Conservation (phyloP, 2,888 invertebrate species). For the Hirtodrosophila histrioides region DNA sequence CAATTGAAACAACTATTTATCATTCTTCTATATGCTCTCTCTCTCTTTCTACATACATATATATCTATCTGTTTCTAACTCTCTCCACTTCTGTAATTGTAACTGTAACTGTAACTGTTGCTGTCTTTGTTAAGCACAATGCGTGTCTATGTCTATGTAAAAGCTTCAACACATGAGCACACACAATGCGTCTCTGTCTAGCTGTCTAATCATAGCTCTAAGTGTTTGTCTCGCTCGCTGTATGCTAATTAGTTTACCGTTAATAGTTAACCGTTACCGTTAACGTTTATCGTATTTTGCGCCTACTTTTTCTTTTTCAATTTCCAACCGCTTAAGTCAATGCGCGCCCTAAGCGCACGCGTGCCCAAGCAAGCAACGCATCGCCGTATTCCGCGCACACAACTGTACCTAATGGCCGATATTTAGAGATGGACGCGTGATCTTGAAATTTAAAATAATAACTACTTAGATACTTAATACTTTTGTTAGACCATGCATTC, state of each 20-base stretch:
- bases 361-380: constrained; percentile 52
- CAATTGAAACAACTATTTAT: constrained; percentile 14
- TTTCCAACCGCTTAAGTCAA: constrained; percentile 72
- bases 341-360: constrained; percentile 57
- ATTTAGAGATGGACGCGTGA: constrained; percentile 20
- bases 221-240: constrained; percentile 38
- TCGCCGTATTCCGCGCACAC: constrained; percentile 47
- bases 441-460: too few relatives aligned
- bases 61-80: constrained; percentile 11
- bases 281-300: constrained; percentile 43
- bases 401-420: constrained; percentile 59
- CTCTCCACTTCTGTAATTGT: constrained; percentile 11
- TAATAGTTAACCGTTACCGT: constrained; percentile 22
- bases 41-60: constrained; percentile 9
- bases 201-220: constrained; percentile 27
- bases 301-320: constrained; percentile 62
- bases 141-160: constrained; percentile 46
- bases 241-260: constrained; percentile 42
- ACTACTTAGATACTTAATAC: too few relatives aligned
- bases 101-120: constrained; percentile 39
- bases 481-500: too few relatives aligned
- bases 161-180: constrained; percentile 57
- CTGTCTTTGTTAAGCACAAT: constrained; percentile 46
- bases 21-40: constrained; percentile 43
- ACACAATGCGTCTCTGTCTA: constrained; percentile 46